Evolutionary conservation across 1,140 invertebrate species (phyloP).

Genomic region (Zaprionus gabonicus): DNA sequence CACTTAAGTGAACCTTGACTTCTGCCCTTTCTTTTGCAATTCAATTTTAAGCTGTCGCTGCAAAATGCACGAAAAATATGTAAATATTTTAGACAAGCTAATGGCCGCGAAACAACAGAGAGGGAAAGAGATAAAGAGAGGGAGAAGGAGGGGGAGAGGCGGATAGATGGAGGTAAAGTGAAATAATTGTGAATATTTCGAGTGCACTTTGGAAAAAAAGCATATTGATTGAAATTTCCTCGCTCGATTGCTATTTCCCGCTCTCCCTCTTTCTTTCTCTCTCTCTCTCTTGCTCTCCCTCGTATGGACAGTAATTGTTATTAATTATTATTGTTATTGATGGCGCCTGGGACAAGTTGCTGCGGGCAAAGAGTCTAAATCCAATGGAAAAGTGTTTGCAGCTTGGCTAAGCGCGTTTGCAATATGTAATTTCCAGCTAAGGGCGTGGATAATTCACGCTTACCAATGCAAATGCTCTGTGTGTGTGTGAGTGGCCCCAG

Average conservation of each 20-base stretch:
- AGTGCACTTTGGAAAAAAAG: conserved; percentile 18
- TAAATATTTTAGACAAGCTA: conserved; percentile 28
- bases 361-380: conserved; percentile 22
- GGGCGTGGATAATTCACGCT: conserved; percentile 29
- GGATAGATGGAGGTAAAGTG: background rate
- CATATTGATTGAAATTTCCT: conserved; percentile 40
- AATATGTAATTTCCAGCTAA: conserved; percentile 44
- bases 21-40: conserved; percentile 36
- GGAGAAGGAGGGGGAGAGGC: background rate
- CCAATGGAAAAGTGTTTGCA: conserved; percentile 41
- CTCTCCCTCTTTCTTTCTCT: background rate
- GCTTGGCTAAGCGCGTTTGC: conserved; percentile 1
- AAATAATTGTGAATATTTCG: conserved; percentile 1
- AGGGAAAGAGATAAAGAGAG: background rate
- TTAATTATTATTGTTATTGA: conserved; percentile 81
- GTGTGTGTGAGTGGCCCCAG: conserved; percentile 15
- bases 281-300: background rate
- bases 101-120: conserved; percentile 5
- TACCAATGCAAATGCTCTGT: conserved; percentile 2
- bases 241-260: background rate
- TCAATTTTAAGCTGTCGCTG: conserved; percentile 41
- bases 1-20: conserved; percentile 39
- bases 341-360: conserved; percentile 65
- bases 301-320: conserved; percentile 71
- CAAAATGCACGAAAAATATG: conserved; percentile 36